Evolutionary conservation across 2,888 invertebrate species (phyloP), one percentile per base, ranked within the genome.

Genomic region (Arrhopalites spinosus): DNA sequence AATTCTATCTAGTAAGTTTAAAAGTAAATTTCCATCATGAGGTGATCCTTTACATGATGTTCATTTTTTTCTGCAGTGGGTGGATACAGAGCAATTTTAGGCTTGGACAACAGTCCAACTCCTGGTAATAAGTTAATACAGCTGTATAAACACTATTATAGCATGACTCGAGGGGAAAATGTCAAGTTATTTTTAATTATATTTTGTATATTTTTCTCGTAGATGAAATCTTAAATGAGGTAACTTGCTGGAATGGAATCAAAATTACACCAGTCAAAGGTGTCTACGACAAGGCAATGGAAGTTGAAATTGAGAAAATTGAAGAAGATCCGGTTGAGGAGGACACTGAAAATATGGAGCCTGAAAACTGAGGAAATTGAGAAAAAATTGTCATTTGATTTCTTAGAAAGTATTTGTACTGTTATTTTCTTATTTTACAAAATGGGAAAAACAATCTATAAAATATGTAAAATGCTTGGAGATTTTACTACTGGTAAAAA

Each of bases 241-340:
- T 97, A 91, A 95, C 95, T 0, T 95, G 97, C 23, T 97, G 96
- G 96, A 93, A 96, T 84, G 96, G 96, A 0, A 95, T 98, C 1
- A 95, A 97, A 0, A 96, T 98, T 0, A 94, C 95, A 0, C 96
- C 98, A 0, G 88, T 96, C n/a, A 95, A 96, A 78, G 92, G 93
- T 78, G 97, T 96, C 0, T 98, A 96, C 86, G 94, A 94, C 82
- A 92, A 92, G 84, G 90, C 91, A 0, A 89, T 89, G 30, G 93
- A 93, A 61, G 91, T 90, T 15, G 90, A 90, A 80, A 84, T 83
- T 3, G 84, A 85, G 53, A 84, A 83, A 64, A 83, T 84, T 53
- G 84, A 84, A 74, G 90, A 89, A 43, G 90, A 90, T 74, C 82
- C 82, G n/a, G 81, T 73, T 15, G 82, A 83, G 53, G 88, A 88